Base-by-base conservation (phyloP, 1,140 invertebrate species). In the Neotoxoptera formosana region DNA sequence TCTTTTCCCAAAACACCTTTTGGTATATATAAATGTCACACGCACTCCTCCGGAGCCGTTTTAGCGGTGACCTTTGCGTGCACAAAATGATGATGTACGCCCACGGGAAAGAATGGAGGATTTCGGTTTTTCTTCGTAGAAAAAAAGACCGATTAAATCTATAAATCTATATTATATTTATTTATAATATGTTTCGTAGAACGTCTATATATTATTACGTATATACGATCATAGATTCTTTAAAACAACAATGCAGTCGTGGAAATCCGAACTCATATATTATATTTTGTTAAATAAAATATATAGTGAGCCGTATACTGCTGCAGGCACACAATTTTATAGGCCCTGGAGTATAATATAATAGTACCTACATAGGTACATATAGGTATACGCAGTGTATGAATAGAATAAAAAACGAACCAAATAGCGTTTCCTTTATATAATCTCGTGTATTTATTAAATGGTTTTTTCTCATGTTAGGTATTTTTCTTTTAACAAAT, bases 391-490 rank as follows among this genome's bases (percentile, higher is more conserved):
- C 34, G 81, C 20, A 60, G 56, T 60, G n/a, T 47, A 87, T 30
- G 21, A 48, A n/a, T n/a, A 25, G 25, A 67, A 34, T 30, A 86
- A 92, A 92, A 45, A 86, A 84, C 48, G 56, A 93, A 93, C 34
- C 48, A 83, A n/a, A 41, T 48, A 34, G 14, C 6, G 36, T 92
- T 83, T 93, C 17, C 23, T 86, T 93, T 93, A 90, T n/a, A 90
- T 93, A 93, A 93, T 93, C 81, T 93, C 81, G 36, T 93, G 48
- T 93, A 86, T 93, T 93, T 84, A 93, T 93, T 93, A 56, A 93
- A 93, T 56, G n/a, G n/a, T 93, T 93, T 93, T 91, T 92, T 81
- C 53, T 60, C 90, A 81, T 48, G 45, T 92, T 48, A 76, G 60
- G 60, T 83, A 51, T 92, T 34, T 93, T 93, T 53, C 76, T 48